Conservation (phyloP, 2,888 invertebrate species). For the Nephrotoma flavescens region DNA sequence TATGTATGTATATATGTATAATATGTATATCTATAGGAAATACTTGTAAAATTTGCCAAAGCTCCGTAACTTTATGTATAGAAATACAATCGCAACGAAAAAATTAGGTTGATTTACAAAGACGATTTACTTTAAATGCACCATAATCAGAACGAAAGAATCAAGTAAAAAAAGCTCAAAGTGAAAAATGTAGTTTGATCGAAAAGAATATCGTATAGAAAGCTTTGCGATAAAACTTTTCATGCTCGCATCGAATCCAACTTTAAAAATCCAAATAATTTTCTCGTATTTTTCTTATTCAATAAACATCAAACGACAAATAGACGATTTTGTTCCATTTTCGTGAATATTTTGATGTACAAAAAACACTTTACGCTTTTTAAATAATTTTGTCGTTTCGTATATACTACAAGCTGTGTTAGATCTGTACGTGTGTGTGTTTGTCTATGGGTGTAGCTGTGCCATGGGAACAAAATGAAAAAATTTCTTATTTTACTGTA, state of each 20-base stretch:
- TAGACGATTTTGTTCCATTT: not conserved
- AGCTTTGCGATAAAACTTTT: not conserved
- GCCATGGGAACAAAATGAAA: not conserved
- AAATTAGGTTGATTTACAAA: not conserved
- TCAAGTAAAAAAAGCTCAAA: not conserved
- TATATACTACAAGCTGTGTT: not conserved
- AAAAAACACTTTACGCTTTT: not conserved
- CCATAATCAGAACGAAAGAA: not conserved
- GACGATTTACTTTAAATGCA: not conserved
- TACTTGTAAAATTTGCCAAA: no score
- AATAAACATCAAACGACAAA: not conserved
- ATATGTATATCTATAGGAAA: not conserved
- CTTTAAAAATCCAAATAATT: not conserved
- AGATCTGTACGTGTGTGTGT: not conserved
- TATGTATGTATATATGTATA: not conserved
- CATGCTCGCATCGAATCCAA: not conserved
- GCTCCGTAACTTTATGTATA: not conserved
- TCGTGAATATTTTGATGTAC: not conserved
- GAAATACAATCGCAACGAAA: not conserved
- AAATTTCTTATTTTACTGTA: not conserved
- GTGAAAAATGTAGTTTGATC: not conserved
- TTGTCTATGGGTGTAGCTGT: not conserved
- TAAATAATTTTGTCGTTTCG: not conserved
- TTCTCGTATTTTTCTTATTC: not conserved
- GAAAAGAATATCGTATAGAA: not conserved